Conservation (phyloP, 1,140 invertebrate genomes). For the Chlorops oryzae region DNA sequence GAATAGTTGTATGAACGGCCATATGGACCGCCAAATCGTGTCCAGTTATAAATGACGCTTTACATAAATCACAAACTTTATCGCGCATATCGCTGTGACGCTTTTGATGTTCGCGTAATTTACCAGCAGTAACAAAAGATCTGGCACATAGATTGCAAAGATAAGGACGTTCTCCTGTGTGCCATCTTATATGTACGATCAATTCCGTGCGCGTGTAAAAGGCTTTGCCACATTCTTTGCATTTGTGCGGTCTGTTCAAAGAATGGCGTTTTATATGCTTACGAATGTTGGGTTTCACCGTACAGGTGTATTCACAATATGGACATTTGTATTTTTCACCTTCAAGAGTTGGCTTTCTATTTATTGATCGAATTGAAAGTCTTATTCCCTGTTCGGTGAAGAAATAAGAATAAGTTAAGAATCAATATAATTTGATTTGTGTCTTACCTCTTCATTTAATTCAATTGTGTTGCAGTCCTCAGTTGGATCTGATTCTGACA, state of each 20-base stretch:
- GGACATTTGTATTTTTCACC: neutral
- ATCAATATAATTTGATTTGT: too few relatives aligned
- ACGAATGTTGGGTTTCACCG: constrained; percentile 30
- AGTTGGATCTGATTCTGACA: too few relatives aligned
- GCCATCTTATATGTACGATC: constrained; percentile 52
- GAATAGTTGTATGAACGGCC: neutral
- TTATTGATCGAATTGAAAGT: too few relatives aligned
- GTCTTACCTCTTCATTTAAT: too few relatives aligned
- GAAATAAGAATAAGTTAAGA: too few relatives aligned
- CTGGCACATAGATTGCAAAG: constrained; percentile 50
- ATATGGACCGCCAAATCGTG: neutral
- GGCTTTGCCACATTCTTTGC: neutral
- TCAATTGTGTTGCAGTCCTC: too few relatives aligned
- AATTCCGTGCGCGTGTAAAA: constrained; percentile 18
- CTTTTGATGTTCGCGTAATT: neutral
- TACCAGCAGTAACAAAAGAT: neutral
- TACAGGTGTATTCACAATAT: constrained; percentile 36
- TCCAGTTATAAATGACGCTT: neutral
- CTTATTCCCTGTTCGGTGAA: too few relatives aligned
- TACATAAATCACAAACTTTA: neutral
- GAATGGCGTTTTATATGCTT: neutral
- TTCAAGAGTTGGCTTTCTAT: too few relatives aligned
- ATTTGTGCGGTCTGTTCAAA: neutral
- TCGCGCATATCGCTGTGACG: neutral
- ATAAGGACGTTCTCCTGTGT: constrained; percentile 55